These are phyloP conservation scores for Lasioglossum zephyrum DNA, from an alignment of 2,888 invertebrate species.

Conservation along the genomic window DNA sequence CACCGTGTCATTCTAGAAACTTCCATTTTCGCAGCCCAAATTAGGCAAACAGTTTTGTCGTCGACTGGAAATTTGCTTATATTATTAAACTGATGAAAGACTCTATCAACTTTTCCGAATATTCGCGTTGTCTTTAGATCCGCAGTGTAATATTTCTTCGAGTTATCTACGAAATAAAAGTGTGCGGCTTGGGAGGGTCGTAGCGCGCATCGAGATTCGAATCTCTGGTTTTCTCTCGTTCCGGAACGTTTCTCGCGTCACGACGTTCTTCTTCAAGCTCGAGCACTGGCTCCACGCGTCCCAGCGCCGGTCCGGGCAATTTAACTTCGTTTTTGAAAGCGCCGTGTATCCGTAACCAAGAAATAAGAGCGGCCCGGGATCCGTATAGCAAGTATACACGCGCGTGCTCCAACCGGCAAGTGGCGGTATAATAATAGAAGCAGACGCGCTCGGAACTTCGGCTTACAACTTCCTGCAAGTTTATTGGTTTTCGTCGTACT, in stretches of 20 bases:
- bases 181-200: not conserved
- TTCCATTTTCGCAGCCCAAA: not conserved
- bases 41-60: not conserved
- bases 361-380: constrained; percentile 32
- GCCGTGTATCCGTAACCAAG: constrained; percentile 30
- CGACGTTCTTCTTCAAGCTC: not conserved
- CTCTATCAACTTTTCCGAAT: too few relatives aligned
- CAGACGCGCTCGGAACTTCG: constrained; percentile 61
- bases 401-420: constrained; percentile 31
- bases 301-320: constrained; percentile 24
- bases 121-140: not conserved
- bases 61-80: not conserved
- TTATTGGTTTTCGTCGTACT: constrained; percentile 58
- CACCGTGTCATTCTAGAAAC: not conserved
- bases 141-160: not conserved
- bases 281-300: not conserved
- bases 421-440: constrained; percentile 52
- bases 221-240: not conserved
- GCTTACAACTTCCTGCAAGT: constrained; percentile 62
- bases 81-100: not conserved
- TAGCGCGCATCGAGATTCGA: not conserved
- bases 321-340: constrained; percentile 43
- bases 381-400: constrained; percentile 11
- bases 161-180: not conserved
- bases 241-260: not conserved